A percentile compares a stretch with the other conserved stretches of the same genome.
Conservation (phyloP, 2,888 invertebrate genomes). For the Mellilla xanthometata region DNA sequence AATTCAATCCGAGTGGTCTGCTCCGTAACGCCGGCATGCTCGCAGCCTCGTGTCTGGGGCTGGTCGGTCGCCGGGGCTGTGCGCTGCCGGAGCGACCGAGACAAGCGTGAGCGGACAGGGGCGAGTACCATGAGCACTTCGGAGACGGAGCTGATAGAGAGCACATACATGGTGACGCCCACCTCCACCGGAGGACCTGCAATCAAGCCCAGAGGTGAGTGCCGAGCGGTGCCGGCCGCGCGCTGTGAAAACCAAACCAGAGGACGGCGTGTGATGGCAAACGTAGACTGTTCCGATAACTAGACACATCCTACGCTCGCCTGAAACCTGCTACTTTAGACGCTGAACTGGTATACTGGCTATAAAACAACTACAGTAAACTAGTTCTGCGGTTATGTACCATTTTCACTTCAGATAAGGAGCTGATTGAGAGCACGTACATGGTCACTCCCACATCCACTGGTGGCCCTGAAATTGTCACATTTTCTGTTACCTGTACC, state of each 20-base stretch:
- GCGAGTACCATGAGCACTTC: conserved; percentile 97
- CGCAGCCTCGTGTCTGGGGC: conserved; percentile 81
- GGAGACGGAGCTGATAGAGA: conserved; percentile 98
- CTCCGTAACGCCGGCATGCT: conserved; percentile 78
- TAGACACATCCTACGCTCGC: conserved; percentile 42
- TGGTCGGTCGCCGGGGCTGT: conserved; percentile 75
- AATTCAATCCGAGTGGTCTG: conserved; percentile 71
- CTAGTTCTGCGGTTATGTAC: conserved; percentile 81
- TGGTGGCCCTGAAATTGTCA: conserved; percentile 86
- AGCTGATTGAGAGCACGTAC: conserved; percentile 92
- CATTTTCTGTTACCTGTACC: conserved; percentile 44
- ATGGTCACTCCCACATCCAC: conserved; percentile 92
- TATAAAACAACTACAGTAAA: conserved; percentile 55
- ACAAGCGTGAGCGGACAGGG: conserved; percentile 76
- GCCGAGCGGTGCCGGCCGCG: conserved; percentile 48
- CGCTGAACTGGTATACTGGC: conserved; percentile 31
- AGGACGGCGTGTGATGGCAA: conserved; percentile 54
- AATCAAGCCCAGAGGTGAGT: conserved; percentile 83
- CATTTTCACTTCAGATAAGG: conserved; percentile 92
- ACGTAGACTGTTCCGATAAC: conserved; percentile 31
- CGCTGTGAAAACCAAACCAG: conserved; percentile 74
- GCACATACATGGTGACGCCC: conserved; percentile 98
- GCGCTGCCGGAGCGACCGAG: conserved; percentile 64
- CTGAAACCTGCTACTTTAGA: conserved; percentile 49
- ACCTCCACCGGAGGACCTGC: conserved; percentile 98